Percentiles rank a stretch among this genome's conserved stretches.
These are phyloP conservation scores for Upupa epops DNA, from an alignment of 2,113 vertebrate genomes.

Conservation along the genomic window DNA sequence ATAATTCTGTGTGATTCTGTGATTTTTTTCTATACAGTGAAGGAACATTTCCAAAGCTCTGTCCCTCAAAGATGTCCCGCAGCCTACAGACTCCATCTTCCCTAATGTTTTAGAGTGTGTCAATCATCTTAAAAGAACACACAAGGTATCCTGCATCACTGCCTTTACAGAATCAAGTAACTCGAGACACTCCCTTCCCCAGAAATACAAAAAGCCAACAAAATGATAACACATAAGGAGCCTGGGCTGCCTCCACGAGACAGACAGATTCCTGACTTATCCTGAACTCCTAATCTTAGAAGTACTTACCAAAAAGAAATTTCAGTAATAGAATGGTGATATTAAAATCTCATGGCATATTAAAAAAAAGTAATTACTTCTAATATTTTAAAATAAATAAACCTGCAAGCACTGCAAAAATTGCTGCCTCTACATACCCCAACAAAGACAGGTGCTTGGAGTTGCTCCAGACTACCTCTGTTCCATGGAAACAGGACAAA, in stretches of 20 bases:
- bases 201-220: background rate
- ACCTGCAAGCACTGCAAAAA: background rate
- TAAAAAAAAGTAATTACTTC: background rate
- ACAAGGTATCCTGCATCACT: background rate
- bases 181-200: background rate
- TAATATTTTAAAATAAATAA: background rate
- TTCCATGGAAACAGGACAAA: background rate
- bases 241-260: background rate
- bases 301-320: background rate
- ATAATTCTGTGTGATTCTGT: too few relatives aligned
- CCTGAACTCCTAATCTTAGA: background rate
- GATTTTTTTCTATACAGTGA: background rate
- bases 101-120: background rate
- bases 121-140: background rate
- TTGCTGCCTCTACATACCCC: background rate
- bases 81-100: background rate
- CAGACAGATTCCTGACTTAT: background rate
- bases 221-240: background rate
- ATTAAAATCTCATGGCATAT: background rate
- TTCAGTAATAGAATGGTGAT: background rate
- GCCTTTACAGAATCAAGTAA: background rate
- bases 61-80: background rate
- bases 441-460: background rate
- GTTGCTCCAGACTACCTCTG: background rate
- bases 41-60: background rate